Percentiles rank a stretch among this genome's conserved stretches.
phyloP scores from a whole-genome alignment of 1,140 invertebrate species.

The Nomia melanderi region DNA sequence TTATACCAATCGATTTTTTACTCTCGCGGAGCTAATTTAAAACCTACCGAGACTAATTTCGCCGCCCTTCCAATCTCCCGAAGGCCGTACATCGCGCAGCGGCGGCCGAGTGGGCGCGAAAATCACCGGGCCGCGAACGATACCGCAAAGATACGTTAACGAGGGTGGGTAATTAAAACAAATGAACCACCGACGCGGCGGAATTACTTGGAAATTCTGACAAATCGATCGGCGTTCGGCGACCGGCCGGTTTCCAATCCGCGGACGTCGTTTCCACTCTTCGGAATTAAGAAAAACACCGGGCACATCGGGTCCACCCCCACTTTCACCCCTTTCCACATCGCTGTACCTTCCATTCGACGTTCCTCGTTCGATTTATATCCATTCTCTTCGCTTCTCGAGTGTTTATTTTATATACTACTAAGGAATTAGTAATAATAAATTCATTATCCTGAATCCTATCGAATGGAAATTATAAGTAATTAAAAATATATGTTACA shows the following conservation, averaged over 20 bases:
- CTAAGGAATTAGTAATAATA: too few relatives aligned
- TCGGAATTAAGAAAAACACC: slow-evolving; percentile 53
- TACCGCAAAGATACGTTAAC: slow-evolving; percentile 55
- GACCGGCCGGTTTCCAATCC: slow-evolving; percentile 26
- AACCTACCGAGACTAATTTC: slow-evolving; percentile 21
- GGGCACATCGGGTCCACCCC: background rate
- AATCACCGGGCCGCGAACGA: slow-evolving; percentile 31
- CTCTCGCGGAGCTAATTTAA: background rate
- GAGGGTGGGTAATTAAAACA: slow-evolving; percentile 58
- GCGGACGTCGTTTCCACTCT: background rate
- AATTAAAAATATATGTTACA: too few relatives aligned
- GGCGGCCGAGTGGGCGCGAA: slow-evolving; percentile 3
- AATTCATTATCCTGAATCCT: too few relatives aligned
- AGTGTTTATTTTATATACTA: too few relatives aligned
- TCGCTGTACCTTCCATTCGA: background rate
- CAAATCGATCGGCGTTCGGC: slow-evolving; percentile 55
- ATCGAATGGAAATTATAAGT: too few relatives aligned
- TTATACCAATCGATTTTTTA: background rate
- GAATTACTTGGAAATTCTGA: slow-evolving; percentile 59
- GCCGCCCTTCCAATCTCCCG: slow-evolving; percentile 8
- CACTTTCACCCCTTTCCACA: background rate
- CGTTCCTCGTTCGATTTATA: slow-evolving; percentile 7
- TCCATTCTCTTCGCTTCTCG: background rate
- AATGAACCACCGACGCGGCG: slow-evolving; percentile 37
- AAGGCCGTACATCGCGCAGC: background rate